phyloP scores from a whole-genome alignment of 1,140 invertebrate species.

The Plodia interpunctella region DNA sequence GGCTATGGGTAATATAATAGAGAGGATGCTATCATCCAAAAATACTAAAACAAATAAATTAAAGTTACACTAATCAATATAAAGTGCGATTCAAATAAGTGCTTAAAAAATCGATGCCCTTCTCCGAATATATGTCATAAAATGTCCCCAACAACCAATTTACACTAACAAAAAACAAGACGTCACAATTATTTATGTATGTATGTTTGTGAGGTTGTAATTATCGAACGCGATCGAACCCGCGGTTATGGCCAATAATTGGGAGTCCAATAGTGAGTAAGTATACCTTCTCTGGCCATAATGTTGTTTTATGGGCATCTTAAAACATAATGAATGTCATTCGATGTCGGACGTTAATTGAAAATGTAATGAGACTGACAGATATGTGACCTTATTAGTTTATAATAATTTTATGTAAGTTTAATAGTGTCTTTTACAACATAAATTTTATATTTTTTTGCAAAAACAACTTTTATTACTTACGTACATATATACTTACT shows the following conservation, averaged over 20 bases:
- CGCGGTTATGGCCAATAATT: slow-evolving; percentile 2
- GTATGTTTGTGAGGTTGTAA: slow-evolving; percentile 1
- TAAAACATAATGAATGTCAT: slow-evolving; percentile 1
- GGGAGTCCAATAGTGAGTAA: slow-evolving; percentile 1
- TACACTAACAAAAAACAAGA: neutral
- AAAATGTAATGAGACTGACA: neutral
- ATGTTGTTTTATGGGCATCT: slow-evolving; percentile 3
- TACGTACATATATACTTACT: too few relatives aligned
- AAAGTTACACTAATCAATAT: too few relatives aligned
- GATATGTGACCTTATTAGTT: neutral
- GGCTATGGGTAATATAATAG: too few relatives aligned
- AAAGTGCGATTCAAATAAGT: too few relatives aligned
- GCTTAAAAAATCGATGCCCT: too few relatives aligned
- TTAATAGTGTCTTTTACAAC: too few relatives aligned
- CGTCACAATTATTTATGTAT: neutral
- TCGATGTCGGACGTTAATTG: neutral
- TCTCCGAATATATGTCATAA: neutral
- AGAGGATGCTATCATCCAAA: too few relatives aligned
- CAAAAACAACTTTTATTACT: too few relatives aligned
- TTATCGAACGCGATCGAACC: neutral
- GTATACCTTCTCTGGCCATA: neutral
- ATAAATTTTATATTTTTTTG: too few relatives aligned
- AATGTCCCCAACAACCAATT: slow-evolving; percentile 1
- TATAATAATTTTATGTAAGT: too few relatives aligned
- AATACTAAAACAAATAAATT: too few relatives aligned